Evolutionary conservation across 2,113 vertebrate genomes (phyloP).

Genomic region (Genyomyrus donnyi): DNA sequence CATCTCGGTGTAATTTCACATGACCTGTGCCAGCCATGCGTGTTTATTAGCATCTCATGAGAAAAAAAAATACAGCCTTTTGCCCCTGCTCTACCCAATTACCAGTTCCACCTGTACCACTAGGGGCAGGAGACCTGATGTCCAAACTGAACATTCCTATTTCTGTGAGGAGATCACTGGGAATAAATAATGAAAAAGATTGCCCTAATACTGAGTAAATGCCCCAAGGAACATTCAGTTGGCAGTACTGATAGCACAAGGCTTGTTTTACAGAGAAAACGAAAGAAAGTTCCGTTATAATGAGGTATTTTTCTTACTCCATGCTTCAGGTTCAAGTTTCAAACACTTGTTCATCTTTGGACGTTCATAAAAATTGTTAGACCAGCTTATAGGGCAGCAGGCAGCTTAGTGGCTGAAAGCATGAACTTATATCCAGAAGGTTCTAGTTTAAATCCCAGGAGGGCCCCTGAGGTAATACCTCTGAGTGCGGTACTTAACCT

Average conservation of each 20-base stretch:
- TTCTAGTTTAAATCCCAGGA: neutral
- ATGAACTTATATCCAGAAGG: neutral
- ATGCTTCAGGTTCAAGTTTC: neutral
- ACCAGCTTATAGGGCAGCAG: neutral
- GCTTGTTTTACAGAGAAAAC: neutral
- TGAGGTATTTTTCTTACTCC: neutral
- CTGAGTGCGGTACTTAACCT: neutral
- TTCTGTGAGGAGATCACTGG: neutral
- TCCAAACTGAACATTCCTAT: conserved; percentile 1
- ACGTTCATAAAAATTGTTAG: neutral
- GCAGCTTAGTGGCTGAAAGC: neutral
- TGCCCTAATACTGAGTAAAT: neutral
- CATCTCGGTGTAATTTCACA: neutral
- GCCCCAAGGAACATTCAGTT: neutral
- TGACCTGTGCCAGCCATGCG: neutral
- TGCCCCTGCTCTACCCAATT: neutral
- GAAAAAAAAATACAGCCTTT: neutral
- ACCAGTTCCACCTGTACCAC: neutral
- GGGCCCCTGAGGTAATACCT: neutral
- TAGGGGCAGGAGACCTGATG: neutral
- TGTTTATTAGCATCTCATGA: neutral
- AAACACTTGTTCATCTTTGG: neutral
- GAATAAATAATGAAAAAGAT: neutral
- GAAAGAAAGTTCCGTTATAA: neutral
- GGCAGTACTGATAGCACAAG: neutral